Base-by-base conservation (phyloP, 2,797 vertebrate genomes). In the Dicrostonyx torquatus region DNA sequence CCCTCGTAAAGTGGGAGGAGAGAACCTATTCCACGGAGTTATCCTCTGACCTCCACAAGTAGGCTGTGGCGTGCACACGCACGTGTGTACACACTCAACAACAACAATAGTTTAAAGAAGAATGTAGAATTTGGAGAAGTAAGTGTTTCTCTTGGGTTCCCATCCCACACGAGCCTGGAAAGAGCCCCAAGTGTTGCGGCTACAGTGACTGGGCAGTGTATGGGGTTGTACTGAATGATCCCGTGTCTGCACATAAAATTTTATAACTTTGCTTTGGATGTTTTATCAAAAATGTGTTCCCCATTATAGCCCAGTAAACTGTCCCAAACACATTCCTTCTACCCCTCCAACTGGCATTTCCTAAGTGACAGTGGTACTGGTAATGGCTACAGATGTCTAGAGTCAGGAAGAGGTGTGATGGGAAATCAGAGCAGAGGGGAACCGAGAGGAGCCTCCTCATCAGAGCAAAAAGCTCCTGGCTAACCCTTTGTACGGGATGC, bases 261-360 rank as follows among this genome's bases (percentile, higher is more conserved):
- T 80, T 48, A 64, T 72, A 43, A 82, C 45, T 88, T 82, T 94
- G 60, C 12, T 92, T 86, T 86, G 64, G 93, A 78, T 91, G 50
- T 37, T 86, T 60, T 90, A 75, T 37, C 12, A 68, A 90, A 90
- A 24, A 76, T n/a, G 22, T 24, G 70, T n/a, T 89, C 20, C 37
- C 11, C 45, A 50, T 20, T 79, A 50, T 83, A 62, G 82, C 48
- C 12, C 8, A 40, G 40, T 13, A 73, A 94, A 79, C 22, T 24
- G 17, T 14, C 53, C 84, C 48, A 29, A 66, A 7, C 6, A 70
- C 24, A 50, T 48, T 85, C 31, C 55, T 66, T 72, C 60, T 17
- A 37, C 26, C 5, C 12, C 31, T 94, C 53, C 60, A 34, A 55
- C 78, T 22, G n/a, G 22, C 11, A 77, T 70, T 48, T 91, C 17